phyloP scores from a whole-genome alignment of 2,113 vertebrate genomes.

The Eubucco bourcierii region DNA sequence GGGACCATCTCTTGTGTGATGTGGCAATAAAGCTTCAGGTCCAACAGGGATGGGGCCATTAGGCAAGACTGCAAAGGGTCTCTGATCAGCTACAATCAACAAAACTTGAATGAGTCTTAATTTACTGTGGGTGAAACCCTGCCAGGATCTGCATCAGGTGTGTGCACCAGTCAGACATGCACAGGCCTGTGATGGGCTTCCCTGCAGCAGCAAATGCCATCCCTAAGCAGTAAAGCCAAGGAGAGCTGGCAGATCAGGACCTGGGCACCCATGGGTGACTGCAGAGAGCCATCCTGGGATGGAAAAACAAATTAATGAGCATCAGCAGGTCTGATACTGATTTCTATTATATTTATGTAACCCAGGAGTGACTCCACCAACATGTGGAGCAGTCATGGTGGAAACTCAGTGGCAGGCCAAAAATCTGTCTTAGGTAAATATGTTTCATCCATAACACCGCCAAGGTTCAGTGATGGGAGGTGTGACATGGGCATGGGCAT shows the following conservation, averaged over 20 bases:
- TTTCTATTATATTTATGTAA: slow-evolving; percentile 58
- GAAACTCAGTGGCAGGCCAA: slow-evolving; percentile 10
- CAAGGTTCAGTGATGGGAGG: background rate
- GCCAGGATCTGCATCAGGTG: slow-evolving; percentile 23
- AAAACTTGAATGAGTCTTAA: slow-evolving; percentile 25
- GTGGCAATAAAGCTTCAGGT: background rate
- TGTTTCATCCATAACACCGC: background rate
- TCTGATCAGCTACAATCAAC: slow-evolving; percentile 30
- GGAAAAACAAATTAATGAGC: slow-evolving; percentile 47
- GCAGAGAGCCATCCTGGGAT: background rate
- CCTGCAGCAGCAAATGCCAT: background rate
- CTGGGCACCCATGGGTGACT: background rate
- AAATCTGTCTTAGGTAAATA: slow-evolving; percentile 48
- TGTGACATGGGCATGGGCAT: background rate
- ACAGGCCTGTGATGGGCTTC: slow-evolving; percentile 13
- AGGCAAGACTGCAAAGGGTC: slow-evolving; percentile 47
- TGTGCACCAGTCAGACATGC: slow-evolving; percentile 19
- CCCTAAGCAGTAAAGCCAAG: background rate
- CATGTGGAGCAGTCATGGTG: slow-evolving; percentile 20
- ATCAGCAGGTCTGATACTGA: slow-evolving; percentile 57
- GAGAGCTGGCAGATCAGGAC: background rate
- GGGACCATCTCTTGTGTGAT: background rate
- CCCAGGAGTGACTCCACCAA: slow-evolving; percentile 44
- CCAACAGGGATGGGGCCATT: background rate
- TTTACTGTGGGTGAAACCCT: background rate